Base-by-base conservation (phyloP, 2,888 invertebrate genomes). In the Drosophila neonasuta region DNA sequence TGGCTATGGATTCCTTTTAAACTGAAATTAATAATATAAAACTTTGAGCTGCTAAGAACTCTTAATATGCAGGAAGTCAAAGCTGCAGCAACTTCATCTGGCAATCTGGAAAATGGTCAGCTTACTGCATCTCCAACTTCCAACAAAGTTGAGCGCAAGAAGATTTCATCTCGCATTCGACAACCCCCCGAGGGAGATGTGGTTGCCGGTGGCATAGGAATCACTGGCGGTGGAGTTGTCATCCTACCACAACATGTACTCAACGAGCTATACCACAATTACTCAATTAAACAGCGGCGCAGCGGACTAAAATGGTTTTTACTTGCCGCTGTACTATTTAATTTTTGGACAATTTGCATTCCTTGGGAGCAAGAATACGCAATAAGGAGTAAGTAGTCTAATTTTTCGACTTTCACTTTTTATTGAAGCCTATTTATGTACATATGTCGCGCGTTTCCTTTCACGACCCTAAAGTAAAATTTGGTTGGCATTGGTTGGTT, bases 271-370 rank as follows among this genome's bases (percentile, higher is more conserved):
- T 95, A 95, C 88, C 94, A 94, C 77, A 93, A 93, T 69, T 95
- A 95, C 89, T 94, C 94, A 81, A 92, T 94, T 48, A 94, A 95
- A 82, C 95, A 95, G 88, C 93, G 95, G 81, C 92, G 95, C 50
- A 93, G 93, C 49, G 95, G 95, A 34, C 91, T 95, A 45, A 93
- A 93, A 88, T 94, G 94, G 90, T 95, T 95, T 89, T 91, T 95
- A 15, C 90, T 93, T 41, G 93, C 94, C 55, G 93, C 94, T 51
- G 91, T 94, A n/a, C 90, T 94, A 56, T 94, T 94, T 89, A 94
- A 94, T 83, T 89, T 93, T 46, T 94, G 94, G 91, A 93, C 93
- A 77, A 88, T 94, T 63, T 90, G 91, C 57, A 92, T 93, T 77
- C 93, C 94, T 45, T 91, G 91, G 78, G 92, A 91, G 55, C 92